These are phyloP conservation scores for Mesoligia furuncula DNA, from an alignment of 2,888 invertebrate species.

Conservation along the genomic window DNA sequence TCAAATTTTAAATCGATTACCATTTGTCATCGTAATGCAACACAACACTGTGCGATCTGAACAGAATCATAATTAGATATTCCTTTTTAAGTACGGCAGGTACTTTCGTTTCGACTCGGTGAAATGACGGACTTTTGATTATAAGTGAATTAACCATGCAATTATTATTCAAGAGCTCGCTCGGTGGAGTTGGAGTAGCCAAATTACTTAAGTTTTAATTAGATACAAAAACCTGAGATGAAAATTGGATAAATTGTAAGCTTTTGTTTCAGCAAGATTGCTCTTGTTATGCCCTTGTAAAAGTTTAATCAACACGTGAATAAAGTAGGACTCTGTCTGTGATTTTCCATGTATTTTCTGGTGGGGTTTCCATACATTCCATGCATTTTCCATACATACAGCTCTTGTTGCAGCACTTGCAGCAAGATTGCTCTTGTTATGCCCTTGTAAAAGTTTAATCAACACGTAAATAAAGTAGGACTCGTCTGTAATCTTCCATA, in stretches of 20 bases:
- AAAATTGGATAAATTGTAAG: constrained; percentile 44
- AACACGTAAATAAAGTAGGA: background rate
- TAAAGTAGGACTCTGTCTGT: background rate
- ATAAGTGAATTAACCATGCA: constrained; percentile 71
- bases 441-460: constrained; percentile 16
- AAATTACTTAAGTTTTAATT: constrained; percentile 74
- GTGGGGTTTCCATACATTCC: too few species aligned
- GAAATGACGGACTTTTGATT: constrained; percentile 68
- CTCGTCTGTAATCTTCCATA: background rate
- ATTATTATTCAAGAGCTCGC: constrained; percentile 73
- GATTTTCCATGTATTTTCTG: constrained; percentile 1
- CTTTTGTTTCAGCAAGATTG: constrained; percentile 27
- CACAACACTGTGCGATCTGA: constrained; percentile 61
- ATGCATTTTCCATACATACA: too few species aligned
- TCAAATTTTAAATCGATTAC: constrained; percentile 65
- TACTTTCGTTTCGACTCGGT: constrained; percentile 49
- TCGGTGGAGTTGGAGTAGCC: constrained; percentile 55
- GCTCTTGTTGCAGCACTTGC: too few species aligned
- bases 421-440: constrained; percentile 11
- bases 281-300: background rate
- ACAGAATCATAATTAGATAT: constrained; percentile 62
- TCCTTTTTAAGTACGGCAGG: constrained; percentile 41
- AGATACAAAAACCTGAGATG: constrained; percentile 53
- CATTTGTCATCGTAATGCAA: constrained; percentile 77
- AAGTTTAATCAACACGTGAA: constrained; percentile 18